phyloP scores from a whole-genome alignment of 2,888 invertebrate species.

The Stramonita haemastoma region DNA sequence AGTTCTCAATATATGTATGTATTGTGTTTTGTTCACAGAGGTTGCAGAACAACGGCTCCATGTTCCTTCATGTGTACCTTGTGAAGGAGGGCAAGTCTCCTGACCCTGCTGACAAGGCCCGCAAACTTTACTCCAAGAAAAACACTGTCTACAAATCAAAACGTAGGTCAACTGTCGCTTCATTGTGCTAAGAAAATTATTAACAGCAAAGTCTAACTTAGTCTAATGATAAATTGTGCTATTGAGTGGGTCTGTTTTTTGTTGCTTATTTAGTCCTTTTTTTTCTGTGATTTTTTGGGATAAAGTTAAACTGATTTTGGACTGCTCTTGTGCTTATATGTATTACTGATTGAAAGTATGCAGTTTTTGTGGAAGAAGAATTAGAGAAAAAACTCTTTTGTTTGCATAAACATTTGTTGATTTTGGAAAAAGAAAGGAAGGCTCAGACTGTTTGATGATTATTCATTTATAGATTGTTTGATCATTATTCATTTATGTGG shows the following conservation, averaged over 20 bases:
- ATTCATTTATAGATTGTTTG: too few relatives aligned
- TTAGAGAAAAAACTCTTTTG: too few relatives aligned
- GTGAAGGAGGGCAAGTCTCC: slow-evolving; percentile 89
- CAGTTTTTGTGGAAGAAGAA: not conserved
- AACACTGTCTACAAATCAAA: slow-evolving; percentile 86
- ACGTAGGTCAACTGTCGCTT: slow-evolving; percentile 78
- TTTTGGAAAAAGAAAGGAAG: too few relatives aligned
- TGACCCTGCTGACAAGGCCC: slow-evolving; percentile 84
- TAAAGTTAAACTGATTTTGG: too few relatives aligned
- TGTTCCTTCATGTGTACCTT: slow-evolving; percentile 94
- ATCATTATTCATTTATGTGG: too few relatives aligned
- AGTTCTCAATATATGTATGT: not conserved
- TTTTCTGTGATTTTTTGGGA: too few relatives aligned
- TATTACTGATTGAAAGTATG: too few relatives aligned
- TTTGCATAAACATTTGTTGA: too few relatives aligned
- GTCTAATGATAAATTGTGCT: not conserved
- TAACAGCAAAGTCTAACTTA: not conserved
- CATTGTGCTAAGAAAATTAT: not conserved
- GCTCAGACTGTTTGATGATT: too few relatives aligned
- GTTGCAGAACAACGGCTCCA: slow-evolving; percentile 91
- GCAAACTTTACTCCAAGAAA: slow-evolving; percentile 82
- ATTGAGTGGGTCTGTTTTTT: not conserved
- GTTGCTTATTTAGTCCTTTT: not conserved
- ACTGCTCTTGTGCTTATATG: too few relatives aligned
- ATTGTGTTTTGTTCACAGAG: slow-evolving; percentile 62